phyloP scores from a whole-genome alignment of 2,797 vertebrate species.

The Miichthys miiuy region DNA sequence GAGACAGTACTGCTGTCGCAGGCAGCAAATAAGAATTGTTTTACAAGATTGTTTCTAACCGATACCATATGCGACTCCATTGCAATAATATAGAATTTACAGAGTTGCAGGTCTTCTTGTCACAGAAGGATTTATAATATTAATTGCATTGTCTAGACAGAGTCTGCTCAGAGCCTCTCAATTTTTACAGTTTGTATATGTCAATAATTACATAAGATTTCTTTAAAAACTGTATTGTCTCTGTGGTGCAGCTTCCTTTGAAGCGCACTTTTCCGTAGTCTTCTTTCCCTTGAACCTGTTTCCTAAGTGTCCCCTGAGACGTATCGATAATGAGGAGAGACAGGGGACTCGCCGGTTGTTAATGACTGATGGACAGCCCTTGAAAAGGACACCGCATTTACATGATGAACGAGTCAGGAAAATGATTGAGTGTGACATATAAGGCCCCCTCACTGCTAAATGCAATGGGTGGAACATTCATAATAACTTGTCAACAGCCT shows the following conservation, averaged over 20 bases:
- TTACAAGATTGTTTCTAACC: not conserved
- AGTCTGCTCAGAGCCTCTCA: not conserved
- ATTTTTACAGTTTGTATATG: not conserved
- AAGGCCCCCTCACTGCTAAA: conserved; percentile 71
- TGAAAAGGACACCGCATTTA: conserved; percentile 80
- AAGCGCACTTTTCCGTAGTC: conserved; percentile 16
- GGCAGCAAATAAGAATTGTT: not conserved
- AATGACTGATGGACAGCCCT: conserved; percentile 84
- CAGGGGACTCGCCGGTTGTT: conserved; percentile 66
- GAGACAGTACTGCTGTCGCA: not conserved
- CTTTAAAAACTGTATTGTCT: not conserved
- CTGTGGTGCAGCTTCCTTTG: not conserved
- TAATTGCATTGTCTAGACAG: not conserved
- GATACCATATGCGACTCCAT: not conserved
- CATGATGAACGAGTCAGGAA: conserved; percentile 78
- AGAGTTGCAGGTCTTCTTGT: not conserved
- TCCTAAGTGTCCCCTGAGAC: conserved; percentile 45
- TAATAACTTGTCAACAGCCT: conserved; percentile 76
- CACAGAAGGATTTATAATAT: not conserved
- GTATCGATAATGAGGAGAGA: conserved; percentile 68
- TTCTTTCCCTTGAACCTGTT: conserved; percentile 34
- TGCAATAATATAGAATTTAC: not conserved
- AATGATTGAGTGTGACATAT: conserved; percentile 79
- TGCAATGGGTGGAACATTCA: conserved; percentile 71
- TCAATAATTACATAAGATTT: not conserved